A percentile compares a stretch with the other conserved stretches of the same genome.
Evolutionary conservation across 2,888 invertebrate species (phyloP).

Genomic region (Cosmorhoe ocellata): DNA sequence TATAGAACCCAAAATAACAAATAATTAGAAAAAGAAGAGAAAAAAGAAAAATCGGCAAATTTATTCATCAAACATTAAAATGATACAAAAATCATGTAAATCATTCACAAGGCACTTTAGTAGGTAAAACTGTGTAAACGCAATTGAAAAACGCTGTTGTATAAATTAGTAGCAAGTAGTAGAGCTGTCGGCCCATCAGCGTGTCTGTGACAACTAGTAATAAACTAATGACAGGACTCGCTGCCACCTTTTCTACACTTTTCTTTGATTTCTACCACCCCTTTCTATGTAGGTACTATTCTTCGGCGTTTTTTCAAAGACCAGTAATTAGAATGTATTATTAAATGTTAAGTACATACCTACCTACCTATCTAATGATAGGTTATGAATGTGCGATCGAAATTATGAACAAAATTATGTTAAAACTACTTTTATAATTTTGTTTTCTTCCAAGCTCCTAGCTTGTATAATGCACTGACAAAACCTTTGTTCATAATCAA

Average conservation of each 20-base stretch:
- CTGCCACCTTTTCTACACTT: slow-evolving; percentile 62
- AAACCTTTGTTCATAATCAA: not conserved
- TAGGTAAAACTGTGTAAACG: slow-evolving; percentile 22
- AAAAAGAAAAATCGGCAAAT: too few species aligned
- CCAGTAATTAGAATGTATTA: slow-evolving; percentile 55
- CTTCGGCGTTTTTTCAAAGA: slow-evolving; percentile 48
- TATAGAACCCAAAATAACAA: too few species aligned
- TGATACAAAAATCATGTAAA: not conserved
- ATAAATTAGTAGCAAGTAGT: slow-evolving; percentile 53
- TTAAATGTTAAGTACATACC: slow-evolving; percentile 26
- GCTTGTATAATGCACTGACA: too few species aligned
- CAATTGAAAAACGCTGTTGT: slow-evolving; percentile 31
- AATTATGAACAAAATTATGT: too few species aligned
- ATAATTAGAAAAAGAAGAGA: too few species aligned
- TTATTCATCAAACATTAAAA: too few species aligned
- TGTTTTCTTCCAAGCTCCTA: too few species aligned
- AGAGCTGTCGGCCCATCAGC: slow-evolving; percentile 58
- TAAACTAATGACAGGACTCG: slow-evolving; percentile 70
- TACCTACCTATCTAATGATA: too few species aligned
- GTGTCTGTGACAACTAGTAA: slow-evolving; percentile 58
- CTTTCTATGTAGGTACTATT: slow-evolving; percentile 12
- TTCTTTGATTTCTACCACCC: slow-evolving; percentile 73
- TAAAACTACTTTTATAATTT: too few species aligned
- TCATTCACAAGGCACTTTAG: slow-evolving; percentile 27
- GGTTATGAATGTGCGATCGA: slow-evolving; percentile 14